phyloP scores from a whole-genome alignment of 2,888 invertebrate species.

The Xanthia icteritia region DNA sequence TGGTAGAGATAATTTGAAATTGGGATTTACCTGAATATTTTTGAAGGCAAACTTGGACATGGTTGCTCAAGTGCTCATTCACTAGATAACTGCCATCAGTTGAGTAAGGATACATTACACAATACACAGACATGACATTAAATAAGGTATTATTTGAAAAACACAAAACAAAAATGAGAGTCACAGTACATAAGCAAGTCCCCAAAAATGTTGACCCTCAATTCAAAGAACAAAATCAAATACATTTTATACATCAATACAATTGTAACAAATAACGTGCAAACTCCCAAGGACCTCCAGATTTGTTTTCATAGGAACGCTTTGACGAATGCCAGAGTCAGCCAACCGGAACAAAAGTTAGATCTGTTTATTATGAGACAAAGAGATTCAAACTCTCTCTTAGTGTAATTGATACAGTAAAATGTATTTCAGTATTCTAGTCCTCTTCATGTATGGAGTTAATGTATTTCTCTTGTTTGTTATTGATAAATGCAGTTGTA shows the following conservation, averaged over 20 bases:
- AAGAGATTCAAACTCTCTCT: constrained; percentile 67
- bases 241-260: constrained; percentile 62
- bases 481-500: constrained; percentile 47
- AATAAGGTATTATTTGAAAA: neutral
- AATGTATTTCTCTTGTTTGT: constrained; percentile 43
- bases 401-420: constrained; percentile 67
- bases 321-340: constrained; percentile 76
- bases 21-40: neutral
- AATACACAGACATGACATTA: neutral
- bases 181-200: neutral
- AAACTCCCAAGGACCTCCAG: constrained; percentile 69
- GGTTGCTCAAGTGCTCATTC: too few relatives aligned
- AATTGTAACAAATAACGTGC: constrained; percentile 58
- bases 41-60: neutral
- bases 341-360: constrained; percentile 71
- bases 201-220: constrained; percentile 9
- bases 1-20: neutral
- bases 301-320: constrained; percentile 75
- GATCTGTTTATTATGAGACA: constrained; percentile 71
- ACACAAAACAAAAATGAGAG: neutral
- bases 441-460: constrained; percentile 43
- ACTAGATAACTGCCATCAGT: neutral
- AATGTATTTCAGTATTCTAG: constrained; percentile 53
- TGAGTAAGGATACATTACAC: neutral
- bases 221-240: constrained; percentile 66